Conservation (phyloP, 2,113 vertebrate species). For the human (Homo sapiens) region DNA sequence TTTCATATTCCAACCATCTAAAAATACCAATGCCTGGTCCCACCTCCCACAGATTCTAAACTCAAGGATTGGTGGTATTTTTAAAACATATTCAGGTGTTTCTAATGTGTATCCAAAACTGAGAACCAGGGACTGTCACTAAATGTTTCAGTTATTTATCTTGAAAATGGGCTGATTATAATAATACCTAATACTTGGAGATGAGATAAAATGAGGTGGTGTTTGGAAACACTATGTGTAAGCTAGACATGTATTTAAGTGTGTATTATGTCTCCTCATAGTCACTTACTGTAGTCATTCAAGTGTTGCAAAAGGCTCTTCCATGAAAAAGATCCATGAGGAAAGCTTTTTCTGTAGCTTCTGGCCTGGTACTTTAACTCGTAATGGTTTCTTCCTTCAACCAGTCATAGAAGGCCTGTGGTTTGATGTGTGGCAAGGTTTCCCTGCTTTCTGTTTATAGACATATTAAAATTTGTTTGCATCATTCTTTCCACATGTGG, state of each 20-base stretch:
- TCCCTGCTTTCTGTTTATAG: neutral
- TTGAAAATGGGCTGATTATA: neutral
- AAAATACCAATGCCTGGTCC: neutral
- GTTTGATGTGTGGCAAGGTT: neutral
- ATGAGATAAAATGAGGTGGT: neutral
- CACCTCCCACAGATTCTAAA: neutral
- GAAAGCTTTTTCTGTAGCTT: neutral
- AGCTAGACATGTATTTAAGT: neutral
- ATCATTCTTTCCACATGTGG: neutral
- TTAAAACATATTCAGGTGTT: neutral
- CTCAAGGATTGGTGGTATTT: neutral
- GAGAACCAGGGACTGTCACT: neutral
- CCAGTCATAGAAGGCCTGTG: neutral
- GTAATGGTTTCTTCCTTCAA: neutral
- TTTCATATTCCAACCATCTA: neutral
- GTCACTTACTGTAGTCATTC: neutral
- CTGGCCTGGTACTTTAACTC: neutral
- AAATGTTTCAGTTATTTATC: neutral
- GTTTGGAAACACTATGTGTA: neutral
- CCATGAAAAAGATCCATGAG: neutral
- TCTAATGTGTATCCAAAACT: neutral
- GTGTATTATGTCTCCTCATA: neutral
- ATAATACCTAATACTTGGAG: neutral
- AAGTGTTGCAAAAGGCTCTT: neutral
- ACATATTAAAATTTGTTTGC: neutral